Evolutionary conservation across 2,888 invertebrate species (phyloP), one percentile per base, ranked within the genome.

Genomic region (Chesias legatella): DNA sequence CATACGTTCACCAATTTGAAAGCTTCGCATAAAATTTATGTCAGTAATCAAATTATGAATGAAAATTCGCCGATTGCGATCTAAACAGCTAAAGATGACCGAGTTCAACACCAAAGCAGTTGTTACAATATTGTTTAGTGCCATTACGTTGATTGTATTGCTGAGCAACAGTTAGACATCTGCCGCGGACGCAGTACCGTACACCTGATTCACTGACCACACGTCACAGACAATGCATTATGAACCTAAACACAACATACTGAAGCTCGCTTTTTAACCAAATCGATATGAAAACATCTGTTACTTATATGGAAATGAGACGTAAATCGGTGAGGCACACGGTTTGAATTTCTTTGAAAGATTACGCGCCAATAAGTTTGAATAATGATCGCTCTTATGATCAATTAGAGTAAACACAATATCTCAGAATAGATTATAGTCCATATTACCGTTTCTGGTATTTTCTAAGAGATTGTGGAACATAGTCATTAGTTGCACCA

Each of bases 121-220:
- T 51, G 28, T 30, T 30, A 37, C 10, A 34, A 22, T 30, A 32
- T 24, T 41, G 37, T 39, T 43, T 42, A 40, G 28, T 33, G 9
- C 60, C 58, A 66, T 66, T 67, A 34, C 44, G 45, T 44, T 45
- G 38, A 53, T 55, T 53, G 43, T 47, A 58, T 64, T 63, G 59
- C 62, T 55, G 53, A 57, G 60, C 60, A 63, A 73, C 73, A 67
- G 74, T 71, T 71, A 73, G 47, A 51, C 60, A 64, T 60, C 62
- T 67, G 60, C 63, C 51, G 53, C 53, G 48, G 50, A 51, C 53
- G 56, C 33, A 58, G 61, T 73, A 78, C 78, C 72, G 75, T 77
- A 70, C 56, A 56, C 51, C 53, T 61, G 62, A 54, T 57, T 66
- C 43, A 67, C 73, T 75, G 73, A 73, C 73, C 74, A 67, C 43